Evolutionary conservation across 1,140 invertebrate genomes (phyloP).

Genomic region (Bombus sylvicola): DNA sequence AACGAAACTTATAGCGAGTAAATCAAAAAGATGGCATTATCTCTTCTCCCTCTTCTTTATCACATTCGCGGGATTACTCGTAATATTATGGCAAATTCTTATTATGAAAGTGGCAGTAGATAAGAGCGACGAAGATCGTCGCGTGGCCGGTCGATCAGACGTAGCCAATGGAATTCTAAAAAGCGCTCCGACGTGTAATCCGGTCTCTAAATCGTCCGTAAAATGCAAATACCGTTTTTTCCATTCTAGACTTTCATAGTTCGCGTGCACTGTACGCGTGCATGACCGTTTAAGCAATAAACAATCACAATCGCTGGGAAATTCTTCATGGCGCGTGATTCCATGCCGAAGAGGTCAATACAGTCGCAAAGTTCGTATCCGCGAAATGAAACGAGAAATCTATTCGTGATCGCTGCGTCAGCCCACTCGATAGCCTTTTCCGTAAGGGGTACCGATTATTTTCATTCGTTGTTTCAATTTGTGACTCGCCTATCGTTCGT

Average conservation of each 20-base stretch:
- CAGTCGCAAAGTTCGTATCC: slow-evolving; percentile 21
- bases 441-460: slow-evolving; percentile 11
- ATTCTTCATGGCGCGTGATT: slow-evolving; percentile 34
- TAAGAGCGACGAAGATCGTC: slow-evolving; percentile 24
- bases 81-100: not conserved
- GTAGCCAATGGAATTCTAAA: not conserved
- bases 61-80: not conserved
- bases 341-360: slow-evolving; percentile 29
- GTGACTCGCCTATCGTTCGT: not conserved
- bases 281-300: slow-evolving; percentile 35
- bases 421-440: slow-evolving; percentile 41
- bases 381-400: not conserved
- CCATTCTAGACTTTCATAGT: slow-evolving; percentile 1
- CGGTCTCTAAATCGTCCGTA: slow-evolving; percentile 24
- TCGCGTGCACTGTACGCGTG: not conserved
- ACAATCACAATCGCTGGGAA: slow-evolving; percentile 34
- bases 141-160: not conserved
- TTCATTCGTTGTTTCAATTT: slow-evolving; percentile 54
- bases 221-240: slow-evolving; percentile 9
- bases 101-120: slow-evolving; percentile 24
- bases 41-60: slow-evolving; percentile 26
- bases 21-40: not conserved
- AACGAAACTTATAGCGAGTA: not conserved
- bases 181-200: not conserved
- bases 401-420: not conserved